Evolutionary conservation across 2,797 vertebrate genomes (phyloP).

Genomic region (Salarias fasciatus): DNA sequence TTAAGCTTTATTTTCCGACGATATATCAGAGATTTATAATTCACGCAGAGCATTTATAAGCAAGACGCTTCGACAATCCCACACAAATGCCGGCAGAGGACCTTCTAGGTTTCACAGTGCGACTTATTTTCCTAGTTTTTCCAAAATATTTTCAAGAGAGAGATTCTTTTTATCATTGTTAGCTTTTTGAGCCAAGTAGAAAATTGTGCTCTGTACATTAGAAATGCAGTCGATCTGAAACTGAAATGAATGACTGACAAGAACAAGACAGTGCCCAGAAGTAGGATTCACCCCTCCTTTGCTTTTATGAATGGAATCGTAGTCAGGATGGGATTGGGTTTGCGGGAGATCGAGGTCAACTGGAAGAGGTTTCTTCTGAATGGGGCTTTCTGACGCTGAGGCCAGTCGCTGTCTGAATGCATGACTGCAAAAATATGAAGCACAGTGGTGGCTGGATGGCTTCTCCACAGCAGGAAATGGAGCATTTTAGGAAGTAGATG

Average conservation of each 20-base stretch:
- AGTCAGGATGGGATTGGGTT: too few species aligned
- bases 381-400: too few species aligned
- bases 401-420: too few species aligned
- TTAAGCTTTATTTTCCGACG: constrained; percentile 51
- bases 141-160: constrained; percentile 14
- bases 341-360: too few species aligned
- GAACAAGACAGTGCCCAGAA: background rate
- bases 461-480: too few species aligned
- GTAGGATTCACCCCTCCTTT: too few species aligned
- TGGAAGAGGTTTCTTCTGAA: too few species aligned
- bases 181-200: constrained; percentile 44
- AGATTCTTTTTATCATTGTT: constrained; percentile 30
- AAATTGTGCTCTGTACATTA: constrained; percentile 14
- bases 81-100: constrained; percentile 31
- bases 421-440: too few species aligned
- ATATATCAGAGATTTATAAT: constrained; percentile 51
- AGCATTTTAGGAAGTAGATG: too few species aligned
- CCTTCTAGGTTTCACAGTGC: constrained; percentile 10
- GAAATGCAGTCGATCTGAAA: constrained; percentile 23
- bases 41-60: constrained; percentile 67
- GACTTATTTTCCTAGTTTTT: constrained; percentile 5
- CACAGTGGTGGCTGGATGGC: too few species aligned
- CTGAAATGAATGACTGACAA: constrained; percentile 31
- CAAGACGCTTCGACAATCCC: constrained; percentile 75
- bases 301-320: too few species aligned